A percentile compares a stretch with the other conserved stretches of the same genome.
phyloP scores from a whole-genome alignment of 2,113 vertebrate genomes.

The Ceyx melanurus region DNA sequence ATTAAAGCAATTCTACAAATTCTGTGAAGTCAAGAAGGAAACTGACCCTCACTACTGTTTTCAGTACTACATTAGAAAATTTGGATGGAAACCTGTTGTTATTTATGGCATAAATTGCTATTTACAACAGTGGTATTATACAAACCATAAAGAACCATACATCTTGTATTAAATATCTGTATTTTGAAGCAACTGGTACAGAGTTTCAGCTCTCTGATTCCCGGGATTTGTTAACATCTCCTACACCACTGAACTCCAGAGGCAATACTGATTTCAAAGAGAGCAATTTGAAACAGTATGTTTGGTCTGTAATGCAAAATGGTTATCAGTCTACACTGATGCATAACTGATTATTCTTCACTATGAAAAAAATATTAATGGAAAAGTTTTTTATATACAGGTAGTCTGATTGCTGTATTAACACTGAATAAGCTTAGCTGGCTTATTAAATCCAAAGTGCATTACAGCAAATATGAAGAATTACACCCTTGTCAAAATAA shows the following conservation, averaged over 20 bases:
- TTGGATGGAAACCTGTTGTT: neutral
- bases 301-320: neutral
- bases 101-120: neutral
- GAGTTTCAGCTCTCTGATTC: neutral
- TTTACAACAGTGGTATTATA: neutral
- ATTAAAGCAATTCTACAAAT: neutral
- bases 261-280: neutral
- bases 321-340: neutral
- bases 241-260: neutral
- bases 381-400: neutral
- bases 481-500: neutral
- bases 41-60: neutral
- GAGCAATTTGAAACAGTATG: neutral
- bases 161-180: neutral
- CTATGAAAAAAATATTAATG: neutral
- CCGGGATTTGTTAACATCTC: neutral
- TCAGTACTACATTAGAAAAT: neutral
- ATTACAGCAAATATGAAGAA: neutral
- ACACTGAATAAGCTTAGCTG: neutral
- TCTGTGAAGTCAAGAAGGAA: neutral
- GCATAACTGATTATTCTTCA: neutral
- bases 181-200: neutral
- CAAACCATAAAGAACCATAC: neutral
- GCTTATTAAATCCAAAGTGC: neutral
- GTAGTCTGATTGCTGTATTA: conserved; percentile 11